Conservation (phyloP, 2,888 invertebrate genomes). For the Troides aeacus region DNA sequence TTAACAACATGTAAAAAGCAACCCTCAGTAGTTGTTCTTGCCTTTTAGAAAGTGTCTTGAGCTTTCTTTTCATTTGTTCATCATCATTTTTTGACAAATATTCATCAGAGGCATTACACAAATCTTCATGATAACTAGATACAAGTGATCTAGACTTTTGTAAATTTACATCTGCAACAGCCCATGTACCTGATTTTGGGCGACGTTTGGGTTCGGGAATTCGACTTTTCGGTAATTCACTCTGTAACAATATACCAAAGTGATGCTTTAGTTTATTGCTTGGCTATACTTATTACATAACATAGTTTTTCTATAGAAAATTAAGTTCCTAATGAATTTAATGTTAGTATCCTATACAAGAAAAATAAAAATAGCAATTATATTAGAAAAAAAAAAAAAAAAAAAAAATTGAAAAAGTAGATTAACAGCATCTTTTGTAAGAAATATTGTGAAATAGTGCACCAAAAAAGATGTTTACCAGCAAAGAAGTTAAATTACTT, state of each 20-base stretch:
- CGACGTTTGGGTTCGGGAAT: constrained; percentile 87
- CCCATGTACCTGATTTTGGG: constrained; percentile 88
- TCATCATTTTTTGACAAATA: constrained; percentile 82
- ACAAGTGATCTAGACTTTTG: constrained; percentile 82
- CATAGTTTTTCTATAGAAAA: not conserved
- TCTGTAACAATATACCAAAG: constrained; percentile 56
- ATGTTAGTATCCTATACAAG: too few species aligned
- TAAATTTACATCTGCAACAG: constrained; percentile 75
- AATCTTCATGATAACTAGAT: constrained; percentile 85
- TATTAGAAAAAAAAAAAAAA: too few species aligned
- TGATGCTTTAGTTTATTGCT: not conserved
- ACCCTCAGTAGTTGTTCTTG: constrained; percentile 96
- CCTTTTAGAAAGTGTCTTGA: constrained; percentile 91
- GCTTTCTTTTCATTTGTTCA: constrained; percentile 87
- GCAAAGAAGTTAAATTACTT: constrained; percentile 28
- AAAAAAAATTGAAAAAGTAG: not conserved
- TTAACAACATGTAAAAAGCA: constrained; percentile 94
- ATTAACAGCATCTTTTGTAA: not conserved
- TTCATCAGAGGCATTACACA: constrained; percentile 76
- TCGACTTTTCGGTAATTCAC: constrained; percentile 83
- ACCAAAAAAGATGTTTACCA: not conserved
- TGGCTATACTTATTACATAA: not conserved
- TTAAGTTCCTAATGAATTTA: too few species aligned
- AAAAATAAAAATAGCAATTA: too few species aligned
- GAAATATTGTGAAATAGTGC: not conserved